Evolutionary conservation across 2,113 vertebrate species (phyloP), one percentile per base, ranked within the genome.

Genomic region (Neopipo cinnamomea): DNA sequence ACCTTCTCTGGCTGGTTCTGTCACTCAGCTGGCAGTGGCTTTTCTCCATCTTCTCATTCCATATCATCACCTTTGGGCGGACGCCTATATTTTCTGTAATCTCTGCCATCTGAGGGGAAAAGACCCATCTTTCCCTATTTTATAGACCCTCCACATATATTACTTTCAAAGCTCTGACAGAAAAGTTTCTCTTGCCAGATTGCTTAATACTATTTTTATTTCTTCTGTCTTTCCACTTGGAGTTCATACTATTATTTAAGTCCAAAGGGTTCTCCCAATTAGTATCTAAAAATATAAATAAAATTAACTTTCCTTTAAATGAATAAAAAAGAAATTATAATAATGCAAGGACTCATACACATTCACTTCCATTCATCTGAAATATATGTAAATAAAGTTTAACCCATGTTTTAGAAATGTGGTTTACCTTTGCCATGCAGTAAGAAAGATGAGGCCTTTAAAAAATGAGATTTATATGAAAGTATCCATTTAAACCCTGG

Each of bases 401-500:
- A 20, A 77, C n/a, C 77, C 1, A 1, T 8, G 5, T 52, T 74
- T 35, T 61, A 59, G 18, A 56, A 80, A 67, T 50, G 22, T 27
- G 27, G 14, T 58, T 87, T 93, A 80, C 85, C n/a, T 85, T 91
- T 77, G 33, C 9, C 20, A 44, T 1, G 8, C 30, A 52, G 17
- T 74, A 52, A 84, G 76, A 77, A 92, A 74, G 12, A 63, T 21
- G 12, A 2, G 0, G 19, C 5, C 9, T 95, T 87, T 63, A 74
- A 89, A 89, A 91, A 50, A 59, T 20, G 8, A 58, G 16, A 5
- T 56, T 88, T 23, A 30, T 80, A 56, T 83, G 66, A 79, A 68
- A 88, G 35, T 88, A 52, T 85, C 72, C 47, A 52, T 91, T 76
- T 93, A 85, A 95, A 84, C 37, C 22, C 47, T 75, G 73, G 33